Base-by-base conservation (phyloP, 2,797 vertebrate genomes). In the Typhlichthys eigenmanni region DNA sequence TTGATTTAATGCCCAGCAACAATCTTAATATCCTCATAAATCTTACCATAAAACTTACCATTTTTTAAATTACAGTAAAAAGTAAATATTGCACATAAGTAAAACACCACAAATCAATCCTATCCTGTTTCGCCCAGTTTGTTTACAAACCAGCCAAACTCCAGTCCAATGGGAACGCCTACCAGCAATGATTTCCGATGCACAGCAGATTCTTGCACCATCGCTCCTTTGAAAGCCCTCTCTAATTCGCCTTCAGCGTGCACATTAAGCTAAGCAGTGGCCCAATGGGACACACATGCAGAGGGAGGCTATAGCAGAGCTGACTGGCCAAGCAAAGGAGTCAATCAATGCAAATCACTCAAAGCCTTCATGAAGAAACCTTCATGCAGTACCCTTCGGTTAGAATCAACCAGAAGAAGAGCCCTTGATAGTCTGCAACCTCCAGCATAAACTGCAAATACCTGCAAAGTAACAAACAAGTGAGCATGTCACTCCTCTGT, bases 131-230 rank as follows among this genome's bases (percentile, higher is more conserved):
- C 72, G 47, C 60, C 74, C 61, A 68, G 69, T 52, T 68, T 82
- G 78, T 78, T 82, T 75, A 83, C 83, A 80, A 87, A 84, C 83
- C 81, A 84, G 72, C 66, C 50, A 32, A 13, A 62, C 68, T 64
- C 9, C 13, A 0, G 61, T 82, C 86, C 69, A 56, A 64, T 62
- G 85, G 86, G 84, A 87, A 52, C 76, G 60, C 76, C 74, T 48
- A 3, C 74, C 58, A 69, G 79, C 81, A 87, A 85, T 85, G 88
- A 91, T 89, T 88, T 90, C 68, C 77, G 38, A 90, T 89, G 86
- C 84, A 79, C 48, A 62, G 75, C 77, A 78, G 78, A 88, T 85
- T 83, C 80, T 69, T 79, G 68, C 69, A 76, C 72, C 64, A 76
- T 71, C 69, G 64, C 58, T 69, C 74, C 80, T 88, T 87, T 85